These are phyloP conservation scores for Neopipo cinnamomea DNA, from an alignment of 2,113 vertebrate genomes.

Conservation along the genomic window DNA sequence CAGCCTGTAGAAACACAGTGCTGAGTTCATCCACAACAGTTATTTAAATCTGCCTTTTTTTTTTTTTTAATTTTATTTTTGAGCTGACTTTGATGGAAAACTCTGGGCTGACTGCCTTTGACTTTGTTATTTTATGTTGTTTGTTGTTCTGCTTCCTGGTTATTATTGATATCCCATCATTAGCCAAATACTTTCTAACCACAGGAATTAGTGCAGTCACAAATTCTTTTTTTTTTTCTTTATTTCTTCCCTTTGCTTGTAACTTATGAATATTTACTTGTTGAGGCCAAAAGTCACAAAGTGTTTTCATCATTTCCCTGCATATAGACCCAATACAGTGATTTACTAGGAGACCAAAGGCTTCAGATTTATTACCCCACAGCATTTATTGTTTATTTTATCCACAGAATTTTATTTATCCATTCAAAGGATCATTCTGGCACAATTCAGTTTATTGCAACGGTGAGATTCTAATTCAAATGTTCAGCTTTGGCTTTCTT, in stretches of 20 bases:
- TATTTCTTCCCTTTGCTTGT: not conserved
- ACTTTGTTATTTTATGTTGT: conserved; percentile 27
- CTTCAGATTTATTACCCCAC: not conserved
- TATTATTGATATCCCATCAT: conserved; percentile 48
- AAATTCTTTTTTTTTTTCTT: not conserved
- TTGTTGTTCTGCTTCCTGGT: conserved; percentile 46
- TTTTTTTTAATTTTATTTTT: not conserved
- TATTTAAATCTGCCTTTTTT: not conserved
- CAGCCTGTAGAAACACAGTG: not conserved
- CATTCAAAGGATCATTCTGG: not conserved
- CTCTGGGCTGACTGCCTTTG: not conserved
- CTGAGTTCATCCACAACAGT: not conserved
- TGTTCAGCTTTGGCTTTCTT: not conserved
- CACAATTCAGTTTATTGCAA: not conserved
- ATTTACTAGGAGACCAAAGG: not conserved
- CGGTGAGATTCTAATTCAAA: not conserved
- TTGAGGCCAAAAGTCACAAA: not conserved
- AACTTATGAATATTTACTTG: not conserved
- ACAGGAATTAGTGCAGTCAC: conserved; percentile 40
- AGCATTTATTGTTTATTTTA: not conserved
- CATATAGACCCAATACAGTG: not conserved
- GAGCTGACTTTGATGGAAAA: conserved; percentile 8
- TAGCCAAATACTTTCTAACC: conserved; percentile 55
- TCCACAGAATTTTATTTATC: not conserved
- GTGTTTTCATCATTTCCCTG: not conserved